Evolutionary conservation across 2,797 vertebrate genomes (phyloP).

Genomic region (Sebastes baramenuke): DNA sequence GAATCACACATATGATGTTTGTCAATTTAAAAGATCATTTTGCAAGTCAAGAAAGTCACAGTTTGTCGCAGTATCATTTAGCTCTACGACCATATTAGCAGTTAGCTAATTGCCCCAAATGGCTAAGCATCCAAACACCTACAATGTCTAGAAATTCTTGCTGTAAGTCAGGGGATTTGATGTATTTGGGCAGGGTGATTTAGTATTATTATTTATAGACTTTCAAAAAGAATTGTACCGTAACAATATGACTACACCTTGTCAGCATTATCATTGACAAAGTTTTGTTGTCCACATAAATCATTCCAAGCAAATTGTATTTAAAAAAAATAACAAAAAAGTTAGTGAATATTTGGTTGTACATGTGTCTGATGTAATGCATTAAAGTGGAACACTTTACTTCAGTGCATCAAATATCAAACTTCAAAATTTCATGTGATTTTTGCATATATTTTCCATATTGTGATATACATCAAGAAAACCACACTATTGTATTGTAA

Average conservation of each 20-base stretch:
- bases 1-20: too few relatives aligned
- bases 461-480: not conserved
- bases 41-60: too few relatives aligned
- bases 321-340: too few relatives aligned
- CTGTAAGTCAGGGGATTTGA: not conserved
- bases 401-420: not conserved
- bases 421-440: not conserved
- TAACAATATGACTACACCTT: not conserved
- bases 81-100: too few relatives aligned
- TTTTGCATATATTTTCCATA: not conserved
- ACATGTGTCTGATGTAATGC: too few relatives aligned
- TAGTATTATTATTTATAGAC: not conserved
- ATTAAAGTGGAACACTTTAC: not conserved
- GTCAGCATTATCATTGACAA: not conserved
- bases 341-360: too few relatives aligned
- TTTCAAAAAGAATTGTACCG: not conserved
- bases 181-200: not conserved
- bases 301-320: not conserved
- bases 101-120: too few relatives aligned
- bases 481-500: not conserved
- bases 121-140: too few relatives aligned
- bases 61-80: too few relatives aligned
- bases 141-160: not conserved
- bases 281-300: not conserved
- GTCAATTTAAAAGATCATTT: too few relatives aligned